Evolutionary conservation across 53 echinoderm and acorn worm species (phyloP).

Genomic region (Echinometra lucunter): DNA sequence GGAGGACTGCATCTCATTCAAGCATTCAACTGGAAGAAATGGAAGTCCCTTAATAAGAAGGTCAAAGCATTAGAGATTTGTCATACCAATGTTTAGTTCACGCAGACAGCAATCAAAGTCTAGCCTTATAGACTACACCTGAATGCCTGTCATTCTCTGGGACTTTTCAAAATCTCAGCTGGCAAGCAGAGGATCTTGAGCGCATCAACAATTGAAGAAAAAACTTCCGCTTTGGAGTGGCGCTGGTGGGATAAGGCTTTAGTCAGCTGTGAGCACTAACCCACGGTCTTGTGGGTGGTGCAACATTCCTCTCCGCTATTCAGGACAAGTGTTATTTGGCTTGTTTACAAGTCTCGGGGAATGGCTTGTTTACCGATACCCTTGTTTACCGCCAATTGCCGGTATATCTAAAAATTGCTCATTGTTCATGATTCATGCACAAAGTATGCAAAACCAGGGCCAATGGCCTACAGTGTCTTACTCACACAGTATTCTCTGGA

Average conservation of each 20-base stretch:
- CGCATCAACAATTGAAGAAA: neutral
- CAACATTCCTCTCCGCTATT: neutral
- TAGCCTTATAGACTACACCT: neutral
- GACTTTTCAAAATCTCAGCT: slow-evolving; percentile 4
- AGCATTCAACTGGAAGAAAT: neutral
- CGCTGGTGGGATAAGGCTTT: neutral
- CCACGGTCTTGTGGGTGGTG: neutral
- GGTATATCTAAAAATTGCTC: slow-evolving; percentile 10
- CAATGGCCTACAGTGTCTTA: slow-evolving; percentile 14
- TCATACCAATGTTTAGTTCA: neutral
- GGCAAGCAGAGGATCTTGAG: neutral
- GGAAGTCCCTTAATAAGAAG: neutral
- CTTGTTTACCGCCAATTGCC: slow-evolving; percentile 28
- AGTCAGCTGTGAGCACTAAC: neutral
- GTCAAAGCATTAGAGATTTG: neutral
- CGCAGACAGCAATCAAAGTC: neutral
- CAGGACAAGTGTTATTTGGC: slow-evolving; percentile 49
- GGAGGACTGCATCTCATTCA: neutral
- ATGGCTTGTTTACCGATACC: slow-evolving; percentile 7
- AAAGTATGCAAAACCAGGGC: slow-evolving; percentile 10
- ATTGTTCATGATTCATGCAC: slow-evolving; percentile 11
- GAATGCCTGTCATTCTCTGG: neutral
- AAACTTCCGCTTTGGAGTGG: slow-evolving; percentile 9
- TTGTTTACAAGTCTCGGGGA: slow-evolving; percentile 28
- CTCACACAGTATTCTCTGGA: neutral